A percentile compares a stretch with the other conserved stretches of the same genome.
These are phyloP conservation scores for Meloidogyne floridensis DNA, from an alignment of 1,140 invertebrate species.

Conservation along the genomic window DNA sequence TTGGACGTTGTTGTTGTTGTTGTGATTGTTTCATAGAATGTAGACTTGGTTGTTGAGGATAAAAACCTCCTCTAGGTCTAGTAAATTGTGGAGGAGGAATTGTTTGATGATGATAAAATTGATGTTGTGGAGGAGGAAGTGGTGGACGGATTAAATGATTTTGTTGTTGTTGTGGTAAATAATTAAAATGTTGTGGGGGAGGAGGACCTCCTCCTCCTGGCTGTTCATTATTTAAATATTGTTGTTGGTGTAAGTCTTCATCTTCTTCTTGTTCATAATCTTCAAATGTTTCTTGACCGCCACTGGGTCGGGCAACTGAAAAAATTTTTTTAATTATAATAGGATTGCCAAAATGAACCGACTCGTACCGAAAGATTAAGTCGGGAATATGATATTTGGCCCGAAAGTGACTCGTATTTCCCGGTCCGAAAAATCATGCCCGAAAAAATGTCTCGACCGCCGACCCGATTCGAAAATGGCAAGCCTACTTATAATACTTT, in stretches of 20 bases:
- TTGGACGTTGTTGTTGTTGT: background rate
- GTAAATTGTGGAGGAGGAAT: slow-evolving; percentile 5
- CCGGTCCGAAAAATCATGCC: no score
- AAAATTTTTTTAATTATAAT: background rate
- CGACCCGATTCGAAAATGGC: no score
- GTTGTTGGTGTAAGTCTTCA: background rate
- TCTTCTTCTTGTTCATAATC: slow-evolving; percentile 12
- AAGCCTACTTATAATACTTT: no score
- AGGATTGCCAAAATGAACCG: no score
- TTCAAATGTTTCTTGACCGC: slow-evolving; percentile 30
- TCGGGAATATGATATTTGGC: no score
- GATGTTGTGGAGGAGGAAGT: background rate
- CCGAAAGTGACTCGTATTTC: no score
- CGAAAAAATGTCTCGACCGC: no score
- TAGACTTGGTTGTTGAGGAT: slow-evolving; percentile 17
- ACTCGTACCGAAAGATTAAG: no score
- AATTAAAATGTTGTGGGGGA: slow-evolving; percentile 10
- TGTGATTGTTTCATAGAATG: slow-evolving; percentile 19
- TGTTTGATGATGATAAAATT: background rate
- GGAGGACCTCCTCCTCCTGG: background rate
- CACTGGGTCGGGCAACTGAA: slow-evolving; percentile 37
- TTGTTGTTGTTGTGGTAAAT: background rate
- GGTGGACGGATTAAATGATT: background rate
- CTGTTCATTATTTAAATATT: background rate
- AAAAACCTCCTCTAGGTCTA: slow-evolving; percentile 11